Evolutionary conservation across 2,797 vertebrate genomes (phyloP), one percentile per base, ranked within the genome.

Genomic region (Xiphorhynchus erythropygius): DNA sequence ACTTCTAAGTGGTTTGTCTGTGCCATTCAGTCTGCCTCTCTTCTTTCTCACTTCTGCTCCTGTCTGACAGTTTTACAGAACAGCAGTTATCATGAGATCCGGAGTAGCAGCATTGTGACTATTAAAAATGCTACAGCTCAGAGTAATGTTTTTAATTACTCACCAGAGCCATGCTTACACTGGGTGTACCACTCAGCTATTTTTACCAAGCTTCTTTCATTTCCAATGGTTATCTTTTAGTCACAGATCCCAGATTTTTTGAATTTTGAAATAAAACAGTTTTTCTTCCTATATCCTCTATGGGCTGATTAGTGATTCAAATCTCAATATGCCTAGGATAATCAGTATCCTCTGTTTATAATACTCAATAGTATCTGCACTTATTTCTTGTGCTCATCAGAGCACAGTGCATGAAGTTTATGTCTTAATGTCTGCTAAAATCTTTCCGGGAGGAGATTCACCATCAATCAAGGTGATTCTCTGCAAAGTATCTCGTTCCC

Each of bases 341-440:
- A 96, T 95, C 65, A 67, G 56, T 94, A 97, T 94, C 94, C 86
- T 83, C 32, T 86, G 10, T 90, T 96, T 95, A 77, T 62, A 92
- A 89, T 74, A 76, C n/a, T 81, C 73, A 84, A 35, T 77, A 93
- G 57, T 89, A 86, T 37, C 87, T 96, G 87, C 69, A 96, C 91
- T 94, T 93, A 57, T 96, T 97, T 89, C 83, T 74, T 94, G 53
- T 39, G 19, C 65, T 97, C 91, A 93, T 84, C 70, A 92, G 93
- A 79, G 88, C 77, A 93, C 59, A 88, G 69, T 56, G 52, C 67
- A 74, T 91, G 25, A 98, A 97, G 97, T 96, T 87, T 89, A 80
- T 91, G 56, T 94, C 80, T 95, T 91, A 97, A 96, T 94, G 68
- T 68, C 93, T 96, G 89, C 78, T 94, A 87, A 91, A 96, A 93